A percentile compares a stretch with the other conserved stretches of the same genome.
Conservation (phyloP, 92 coral and sea anemone genomes). For the Metridium senile region DNA sequence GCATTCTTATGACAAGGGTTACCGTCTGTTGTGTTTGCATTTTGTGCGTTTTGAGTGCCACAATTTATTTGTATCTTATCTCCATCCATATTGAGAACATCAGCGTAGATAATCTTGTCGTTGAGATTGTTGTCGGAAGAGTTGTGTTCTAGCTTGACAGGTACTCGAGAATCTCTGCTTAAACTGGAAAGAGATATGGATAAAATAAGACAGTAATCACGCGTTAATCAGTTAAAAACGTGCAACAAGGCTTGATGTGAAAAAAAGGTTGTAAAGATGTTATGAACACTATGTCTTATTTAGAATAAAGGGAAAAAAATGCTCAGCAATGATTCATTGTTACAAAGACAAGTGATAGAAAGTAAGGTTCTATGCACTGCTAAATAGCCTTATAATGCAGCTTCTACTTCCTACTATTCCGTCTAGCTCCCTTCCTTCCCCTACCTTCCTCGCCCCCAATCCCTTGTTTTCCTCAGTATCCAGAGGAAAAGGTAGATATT, state of each 20-base stretch:
- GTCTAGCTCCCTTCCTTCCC: too few species aligned
- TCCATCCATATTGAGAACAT: constrained; percentile 12
- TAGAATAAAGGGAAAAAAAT: too few species aligned
- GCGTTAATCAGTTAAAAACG: background rate
- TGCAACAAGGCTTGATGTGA: background rate
- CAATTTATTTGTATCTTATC: background rate
- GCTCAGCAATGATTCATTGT: too few species aligned
- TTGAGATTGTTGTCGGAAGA: background rate
- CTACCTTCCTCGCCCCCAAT: too few species aligned
- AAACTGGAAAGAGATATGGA: constrained; percentile 7
- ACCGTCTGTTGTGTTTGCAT: background rate
- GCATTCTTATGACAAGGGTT: background rate
- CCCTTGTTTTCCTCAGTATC: too few species aligned
- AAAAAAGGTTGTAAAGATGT: too few species aligned
- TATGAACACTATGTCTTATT: too few species aligned
- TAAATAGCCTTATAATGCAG: too few species aligned
- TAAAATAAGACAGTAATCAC: background rate
- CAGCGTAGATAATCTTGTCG: constrained; percentile 17
- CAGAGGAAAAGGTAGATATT: too few species aligned
- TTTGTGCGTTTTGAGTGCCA: background rate
- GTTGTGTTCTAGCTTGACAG: constrained; percentile 23
- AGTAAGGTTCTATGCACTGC: too few species aligned
- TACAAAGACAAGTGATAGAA: too few species aligned
- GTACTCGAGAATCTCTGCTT: constrained; percentile 16
- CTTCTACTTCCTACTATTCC: too few species aligned